A percentile compares a stretch with the other conserved stretches of the same genome.
phyloP scores from a whole-genome alignment of 2,888 invertebrate genomes.

The Trichopria drosophilae region DNA sequence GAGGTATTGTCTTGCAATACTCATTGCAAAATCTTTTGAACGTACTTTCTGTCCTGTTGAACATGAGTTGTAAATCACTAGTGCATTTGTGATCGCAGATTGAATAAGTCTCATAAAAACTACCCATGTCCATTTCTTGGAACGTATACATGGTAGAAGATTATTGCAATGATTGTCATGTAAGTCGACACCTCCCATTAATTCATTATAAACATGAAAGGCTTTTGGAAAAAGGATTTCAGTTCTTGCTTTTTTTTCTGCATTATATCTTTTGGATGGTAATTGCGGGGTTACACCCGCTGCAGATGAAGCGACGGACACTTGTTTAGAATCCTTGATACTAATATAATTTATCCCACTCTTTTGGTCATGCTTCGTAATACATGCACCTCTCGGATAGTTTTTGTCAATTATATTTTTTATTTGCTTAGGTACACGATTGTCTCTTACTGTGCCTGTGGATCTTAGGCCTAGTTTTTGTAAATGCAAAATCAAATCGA shows the following conservation, averaged over 20 bases:
- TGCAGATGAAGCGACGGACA: conserved; percentile 7
- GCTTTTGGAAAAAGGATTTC: conserved; percentile 7
- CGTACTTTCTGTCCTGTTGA: no score
- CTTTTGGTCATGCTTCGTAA: conserved; percentile 9
- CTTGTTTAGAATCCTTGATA: conserved; percentile 8
- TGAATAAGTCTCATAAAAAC: conserved; percentile 11
- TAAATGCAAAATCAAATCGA: no score
- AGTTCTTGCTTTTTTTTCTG: no score
- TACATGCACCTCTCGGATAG: no score
- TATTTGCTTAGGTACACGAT: no score
- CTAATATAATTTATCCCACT: conserved; percentile 12
- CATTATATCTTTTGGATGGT: conserved; percentile 2
- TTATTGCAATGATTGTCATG: conserved; percentile 34
- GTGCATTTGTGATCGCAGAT: conserved; percentile 8
- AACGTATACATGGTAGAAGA: conserved; percentile 30
- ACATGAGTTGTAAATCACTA: conserved; percentile 8
- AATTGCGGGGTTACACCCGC: conserved; percentile 1
- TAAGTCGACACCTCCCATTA: conserved; percentile 16
- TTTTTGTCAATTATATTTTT: no score
- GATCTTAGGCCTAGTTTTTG: no score
- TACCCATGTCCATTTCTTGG: conserved; percentile 35
- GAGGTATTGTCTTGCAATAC: conserved; percentile 5
- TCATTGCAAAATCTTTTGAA: conserved; percentile 7
- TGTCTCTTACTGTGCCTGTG: no score
- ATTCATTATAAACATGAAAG: conserved; percentile 3